These are phyloP conservation scores for Macrosiphum euphorbiae DNA, from an alignment of 2,888 invertebrate species.

Conservation along the genomic window DNA sequence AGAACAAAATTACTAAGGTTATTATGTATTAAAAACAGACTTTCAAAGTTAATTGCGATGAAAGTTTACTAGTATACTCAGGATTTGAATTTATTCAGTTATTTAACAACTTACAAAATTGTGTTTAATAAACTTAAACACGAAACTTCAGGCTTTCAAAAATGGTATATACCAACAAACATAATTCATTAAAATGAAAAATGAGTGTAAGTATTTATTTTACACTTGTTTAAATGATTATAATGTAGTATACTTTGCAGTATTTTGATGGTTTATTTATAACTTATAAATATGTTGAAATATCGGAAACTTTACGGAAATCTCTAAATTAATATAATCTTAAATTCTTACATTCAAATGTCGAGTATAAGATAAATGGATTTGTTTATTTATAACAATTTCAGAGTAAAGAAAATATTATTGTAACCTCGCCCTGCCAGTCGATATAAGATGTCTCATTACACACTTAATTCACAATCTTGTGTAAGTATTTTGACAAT, in stretches of 20 bases:
- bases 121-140: not conserved
- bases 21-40: not conserved
- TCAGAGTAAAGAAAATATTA: not conserved
- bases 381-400: not conserved
- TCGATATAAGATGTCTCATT: not conserved
- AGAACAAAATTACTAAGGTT: not conserved
- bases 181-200: not conserved
- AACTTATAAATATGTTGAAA: not conserved
- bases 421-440: not conserved
- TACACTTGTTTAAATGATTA: not conserved
- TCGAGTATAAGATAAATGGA: not conserved
- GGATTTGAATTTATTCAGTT: not conserved
- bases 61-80: not conserved
- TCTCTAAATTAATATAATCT: not conserved
- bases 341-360: not conserved
- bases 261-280: not conserved
- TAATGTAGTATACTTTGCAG: not conserved
- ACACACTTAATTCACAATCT: no score
- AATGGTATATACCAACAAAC: not conserved
- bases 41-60: not conserved
- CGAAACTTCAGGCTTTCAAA: not conserved
- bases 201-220: not conserved
- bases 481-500: no score
- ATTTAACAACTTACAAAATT: not conserved
- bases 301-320: not conserved